Conservation (phyloP, 2,888 invertebrate species). For the Creontiades dilutus region DNA sequence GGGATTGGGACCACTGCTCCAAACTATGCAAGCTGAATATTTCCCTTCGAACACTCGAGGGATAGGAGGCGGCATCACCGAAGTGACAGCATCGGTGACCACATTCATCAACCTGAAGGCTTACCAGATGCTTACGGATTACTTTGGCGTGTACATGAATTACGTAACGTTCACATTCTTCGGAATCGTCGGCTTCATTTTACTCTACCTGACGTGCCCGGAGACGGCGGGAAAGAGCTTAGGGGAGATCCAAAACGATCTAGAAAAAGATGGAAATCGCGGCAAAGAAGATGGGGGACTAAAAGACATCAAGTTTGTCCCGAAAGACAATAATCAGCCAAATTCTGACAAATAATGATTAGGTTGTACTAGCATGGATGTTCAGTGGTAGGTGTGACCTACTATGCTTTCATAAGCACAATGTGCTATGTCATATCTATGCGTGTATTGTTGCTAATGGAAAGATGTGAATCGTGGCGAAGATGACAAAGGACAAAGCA, state of each 20-base stretch:
- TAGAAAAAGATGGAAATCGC: not conserved
- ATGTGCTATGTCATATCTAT: too few species aligned
- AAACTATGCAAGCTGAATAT: slow-evolving; percentile 75
- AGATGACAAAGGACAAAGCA: too few species aligned
- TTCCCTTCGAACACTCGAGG: slow-evolving; percentile 75
- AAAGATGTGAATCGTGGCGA: too few species aligned
- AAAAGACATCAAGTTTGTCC: not conserved
- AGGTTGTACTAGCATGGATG: too few species aligned
- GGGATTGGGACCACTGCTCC: slow-evolving; percentile 75
- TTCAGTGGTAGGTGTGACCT: too few species aligned
- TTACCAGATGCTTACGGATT: slow-evolving; percentile 73
- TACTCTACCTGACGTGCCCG: slow-evolving; percentile 74
- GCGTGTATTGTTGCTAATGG: too few species aligned
- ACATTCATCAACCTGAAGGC: slow-evolving; percentile 74
- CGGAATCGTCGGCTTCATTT: slow-evolving; percentile 72
- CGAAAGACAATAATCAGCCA: too few species aligned
- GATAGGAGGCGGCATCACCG: slow-evolving; percentile 74
- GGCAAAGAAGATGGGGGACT: not conserved
- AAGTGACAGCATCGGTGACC: slow-evolving; percentile 73
- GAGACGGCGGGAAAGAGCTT: slow-evolving; percentile 76
- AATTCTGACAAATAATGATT: too few species aligned
- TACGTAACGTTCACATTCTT: slow-evolving; percentile 73
- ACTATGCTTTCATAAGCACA: too few species aligned
- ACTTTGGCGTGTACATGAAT: slow-evolving; percentile 74
- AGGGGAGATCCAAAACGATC: slow-evolving; percentile 73